A percentile compares a stretch with the other conserved stretches of the same genome.
Conservation (phyloP, 2,888 invertebrate genomes). For the Spicauda simplicius region DNA sequence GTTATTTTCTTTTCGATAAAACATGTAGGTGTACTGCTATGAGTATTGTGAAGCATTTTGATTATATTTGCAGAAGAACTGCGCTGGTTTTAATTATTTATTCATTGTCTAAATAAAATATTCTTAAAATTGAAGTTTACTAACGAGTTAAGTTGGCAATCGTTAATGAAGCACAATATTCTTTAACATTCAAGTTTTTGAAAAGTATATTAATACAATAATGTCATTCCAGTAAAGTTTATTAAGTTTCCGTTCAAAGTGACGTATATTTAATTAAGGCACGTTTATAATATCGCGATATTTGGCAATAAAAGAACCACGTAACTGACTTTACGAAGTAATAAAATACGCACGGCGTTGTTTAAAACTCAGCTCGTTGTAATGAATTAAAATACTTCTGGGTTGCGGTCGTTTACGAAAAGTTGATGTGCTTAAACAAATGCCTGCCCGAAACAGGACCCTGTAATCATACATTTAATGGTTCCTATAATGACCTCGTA, state of each 20-base stretch:
- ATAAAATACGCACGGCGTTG: slow-evolving; percentile 57
- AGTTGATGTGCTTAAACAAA: slow-evolving; percentile 80
- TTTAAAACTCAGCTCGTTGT: slow-evolving; percentile 59
- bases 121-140: too few species aligned
- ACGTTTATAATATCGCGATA: slow-evolving; percentile 37
- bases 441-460: slow-evolving; percentile 61
- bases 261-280: slow-evolving; percentile 5
- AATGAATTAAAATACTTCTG: slow-evolving; percentile 71
- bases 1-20: too few species aligned
- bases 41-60: too few species aligned
- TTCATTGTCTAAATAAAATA: too few species aligned
- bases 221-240: too few species aligned
- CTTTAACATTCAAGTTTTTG: too few species aligned
- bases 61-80: too few species aligned
- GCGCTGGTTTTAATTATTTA: too few species aligned
- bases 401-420: slow-evolving; percentile 68
- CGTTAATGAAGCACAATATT: too few species aligned
- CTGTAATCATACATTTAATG: slow-evolving; percentile 81
- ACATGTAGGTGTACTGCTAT: too few species aligned
- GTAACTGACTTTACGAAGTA: slow-evolving; percentile 26
- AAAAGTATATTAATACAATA: background rate
- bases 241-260: background rate
- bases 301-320: slow-evolving; percentile 52
- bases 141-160: too few species aligned
- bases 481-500: slow-evolving; percentile 78